Conservation (phyloP, 2,113 vertebrate species). For the Perca fluviatilis region DNA sequence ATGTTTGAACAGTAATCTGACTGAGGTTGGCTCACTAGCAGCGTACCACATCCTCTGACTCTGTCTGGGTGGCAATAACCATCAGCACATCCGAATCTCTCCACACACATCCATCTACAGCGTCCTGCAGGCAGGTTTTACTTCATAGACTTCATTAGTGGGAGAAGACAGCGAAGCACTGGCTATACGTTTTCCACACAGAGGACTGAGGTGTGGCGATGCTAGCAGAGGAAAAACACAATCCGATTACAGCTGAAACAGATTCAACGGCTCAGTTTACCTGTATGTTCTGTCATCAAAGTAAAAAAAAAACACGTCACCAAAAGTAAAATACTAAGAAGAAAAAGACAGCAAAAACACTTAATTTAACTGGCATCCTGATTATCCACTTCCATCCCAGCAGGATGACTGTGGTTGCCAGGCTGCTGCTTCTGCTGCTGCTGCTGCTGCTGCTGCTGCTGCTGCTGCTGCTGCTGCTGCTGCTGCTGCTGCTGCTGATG, state of each 20-base stretch:
- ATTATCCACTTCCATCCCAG: neutral
- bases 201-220: slow-evolving; percentile 10
- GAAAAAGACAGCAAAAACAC: neutral
- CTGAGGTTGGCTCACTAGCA: slow-evolving; percentile 15
- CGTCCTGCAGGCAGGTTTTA: slow-evolving; percentile 73
- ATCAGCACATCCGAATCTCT: neutral
- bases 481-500: neutral
- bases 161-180: slow-evolving; percentile 15
- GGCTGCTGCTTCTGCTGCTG: neutral
- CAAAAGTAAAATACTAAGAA: neutral
- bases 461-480: neutral
- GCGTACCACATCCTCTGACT: slow-evolving; percentile 1
- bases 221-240: neutral
- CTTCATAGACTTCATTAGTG: slow-evolving; percentile 71
- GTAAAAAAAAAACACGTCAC: neutral
- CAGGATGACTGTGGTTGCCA: slow-evolving; percentile 1
- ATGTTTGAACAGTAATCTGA: neutral
- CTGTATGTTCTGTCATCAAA: neutral
- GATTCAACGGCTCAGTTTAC: neutral
- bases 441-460: neutral
- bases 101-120: slow-evolving; percentile 71
- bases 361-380: neutral
- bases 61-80: slow-evolving; percentile 9
- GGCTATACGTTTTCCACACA: slow-evolving; percentile 16
- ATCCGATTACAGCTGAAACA: neutral